These are phyloP conservation scores for Propithecus perrieri DNA, from an alignment of 2,797 vertebrate species.

Conservation along the genomic window DNA sequence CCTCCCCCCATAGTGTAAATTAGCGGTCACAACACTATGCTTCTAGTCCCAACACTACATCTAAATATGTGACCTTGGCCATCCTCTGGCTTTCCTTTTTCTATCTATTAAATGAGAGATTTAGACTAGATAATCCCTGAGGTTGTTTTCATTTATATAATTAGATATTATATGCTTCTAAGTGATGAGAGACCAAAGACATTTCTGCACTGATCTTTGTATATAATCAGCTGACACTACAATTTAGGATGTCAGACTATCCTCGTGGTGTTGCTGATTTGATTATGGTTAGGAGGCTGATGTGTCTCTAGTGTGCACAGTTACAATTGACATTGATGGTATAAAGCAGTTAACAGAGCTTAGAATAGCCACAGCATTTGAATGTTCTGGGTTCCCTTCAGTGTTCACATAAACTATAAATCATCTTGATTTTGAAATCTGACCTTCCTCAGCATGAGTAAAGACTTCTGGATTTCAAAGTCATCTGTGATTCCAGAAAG, in stretches of 20 bases:
- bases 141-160: slow-evolving; percentile 62
- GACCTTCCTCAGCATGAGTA: slow-evolving; percentile 2
- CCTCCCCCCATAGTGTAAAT: no score
- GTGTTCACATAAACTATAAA: slow-evolving; percentile 19
- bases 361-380: slow-evolving; percentile 43
- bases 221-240: slow-evolving; percentile 27
- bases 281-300: slow-evolving; percentile 47
- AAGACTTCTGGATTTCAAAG: slow-evolving; percentile 41
- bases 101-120: slow-evolving; percentile 49
- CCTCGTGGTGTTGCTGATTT: slow-evolving; percentile 22
- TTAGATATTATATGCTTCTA: slow-evolving; percentile 51
- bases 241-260: slow-evolving; percentile 32
- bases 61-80: neutral
- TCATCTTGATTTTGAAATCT: slow-evolving; percentile 50
- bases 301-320: slow-evolving; percentile 22
- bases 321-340: neutral
- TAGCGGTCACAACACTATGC: neutral
- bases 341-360: slow-evolving; percentile 2
- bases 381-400: slow-evolving; percentile 26
- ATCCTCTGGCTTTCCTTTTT: slow-evolving; percentile 5
- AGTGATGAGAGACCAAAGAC: slow-evolving; percentile 26
- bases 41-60: neutral
- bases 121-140: slow-evolving; percentile 60
- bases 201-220: slow-evolving; percentile 43
- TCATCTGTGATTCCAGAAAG: neutral